Evolutionary conservation across 2,113 vertebrate genomes (phyloP).

Genomic region (Platichthys stellatus): DNA sequence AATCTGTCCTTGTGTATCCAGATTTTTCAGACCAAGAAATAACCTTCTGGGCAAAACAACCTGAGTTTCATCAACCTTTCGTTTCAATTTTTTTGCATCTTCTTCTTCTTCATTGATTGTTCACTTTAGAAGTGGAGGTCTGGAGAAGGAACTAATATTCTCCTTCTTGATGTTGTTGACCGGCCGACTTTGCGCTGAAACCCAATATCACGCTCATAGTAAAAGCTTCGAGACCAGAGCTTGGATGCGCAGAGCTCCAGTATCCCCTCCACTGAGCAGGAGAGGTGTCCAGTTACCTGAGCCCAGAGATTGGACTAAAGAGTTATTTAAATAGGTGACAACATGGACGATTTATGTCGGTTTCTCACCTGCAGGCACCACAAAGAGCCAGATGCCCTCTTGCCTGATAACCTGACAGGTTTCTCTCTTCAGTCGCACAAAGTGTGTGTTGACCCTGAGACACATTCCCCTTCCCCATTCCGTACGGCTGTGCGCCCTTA

Average conservation of each 20-base stretch:
- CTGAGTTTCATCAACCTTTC: background rate
- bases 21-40: background rate
- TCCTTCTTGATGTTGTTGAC: constrained; percentile 25
- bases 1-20: too few species aligned
- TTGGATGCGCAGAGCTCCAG: constrained; percentile 33
- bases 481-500: constrained; percentile 23
- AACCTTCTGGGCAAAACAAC: background rate
- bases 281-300: constrained; percentile 53
- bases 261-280: constrained; percentile 10
- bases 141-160: constrained; percentile 9
- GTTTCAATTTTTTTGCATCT: constrained; percentile 5
- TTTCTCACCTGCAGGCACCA: constrained; percentile 39
- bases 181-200: constrained; percentile 14
- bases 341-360: constrained; percentile 48
- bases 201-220: constrained; percentile 8
- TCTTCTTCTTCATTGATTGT: background rate
- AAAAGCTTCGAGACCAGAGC: constrained; percentile 26
- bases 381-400: constrained; percentile 19
- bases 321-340: constrained; percentile 57
- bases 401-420: constrained; percentile 28
- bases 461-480: constrained; percentile 8
- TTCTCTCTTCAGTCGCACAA: constrained; percentile 15
- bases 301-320: constrained; percentile 20
- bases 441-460: constrained; percentile 29
- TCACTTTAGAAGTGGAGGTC: background rate